Conservation (phyloP, 2,113 vertebrate genomes). For the Aix galericulata region DNA sequence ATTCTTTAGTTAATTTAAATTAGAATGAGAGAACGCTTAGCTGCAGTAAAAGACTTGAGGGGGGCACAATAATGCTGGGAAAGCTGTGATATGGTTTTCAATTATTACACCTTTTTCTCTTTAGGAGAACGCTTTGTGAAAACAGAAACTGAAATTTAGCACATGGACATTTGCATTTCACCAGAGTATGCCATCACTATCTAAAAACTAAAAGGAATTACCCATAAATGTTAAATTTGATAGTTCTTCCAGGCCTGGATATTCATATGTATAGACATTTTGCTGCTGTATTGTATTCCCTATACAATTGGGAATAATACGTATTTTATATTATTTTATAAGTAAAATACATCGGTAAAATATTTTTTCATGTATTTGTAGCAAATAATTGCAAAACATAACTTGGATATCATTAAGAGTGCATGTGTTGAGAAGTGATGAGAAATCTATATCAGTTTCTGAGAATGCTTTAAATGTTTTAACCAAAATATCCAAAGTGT, state of each 20-base stretch:
- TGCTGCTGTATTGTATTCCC: not conserved
- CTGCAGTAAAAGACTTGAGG: not conserved
- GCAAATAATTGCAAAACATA: not conserved
- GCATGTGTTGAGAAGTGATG: not conserved
- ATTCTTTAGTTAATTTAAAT: constrained; percentile 31
- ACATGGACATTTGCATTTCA: not conserved
- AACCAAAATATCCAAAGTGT: not conserved
- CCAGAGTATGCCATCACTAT: not conserved
- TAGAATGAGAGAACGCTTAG: not conserved
- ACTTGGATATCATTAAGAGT: not conserved
- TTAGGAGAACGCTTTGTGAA: not conserved
- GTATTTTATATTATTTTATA: not conserved
- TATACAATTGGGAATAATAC: not conserved
- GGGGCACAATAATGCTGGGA: not conserved
- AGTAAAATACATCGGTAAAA: not conserved
- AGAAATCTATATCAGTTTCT: not conserved
- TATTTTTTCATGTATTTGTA: not conserved
- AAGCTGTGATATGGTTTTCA: not conserved
- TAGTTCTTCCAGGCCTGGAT: not conserved
- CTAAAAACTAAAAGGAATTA: not conserved
- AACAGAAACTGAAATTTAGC: not conserved
- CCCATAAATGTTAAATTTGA: not conserved
- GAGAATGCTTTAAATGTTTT: not conserved
- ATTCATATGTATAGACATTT: not conserved
- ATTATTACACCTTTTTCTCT: not conserved